These are phyloP conservation scores for Eumeta japonica DNA, from an alignment of 1,140 invertebrate genomes.

Conservation along the genomic window DNA sequence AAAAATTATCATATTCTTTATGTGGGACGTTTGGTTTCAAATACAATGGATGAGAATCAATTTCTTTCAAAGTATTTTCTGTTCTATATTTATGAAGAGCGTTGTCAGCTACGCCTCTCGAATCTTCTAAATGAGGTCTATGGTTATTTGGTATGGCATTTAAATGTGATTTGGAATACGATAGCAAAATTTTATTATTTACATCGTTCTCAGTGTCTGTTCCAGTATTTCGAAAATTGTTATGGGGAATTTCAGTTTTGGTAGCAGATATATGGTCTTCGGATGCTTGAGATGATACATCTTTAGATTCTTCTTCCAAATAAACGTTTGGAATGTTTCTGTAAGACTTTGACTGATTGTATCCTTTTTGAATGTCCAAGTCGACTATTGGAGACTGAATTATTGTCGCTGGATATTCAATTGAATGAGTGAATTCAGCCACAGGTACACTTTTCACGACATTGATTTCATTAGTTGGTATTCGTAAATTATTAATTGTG, in stretches of 20 bases:
- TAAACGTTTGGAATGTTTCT: slow-evolving; percentile 37
- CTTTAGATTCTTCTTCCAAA: slow-evolving; percentile 31
- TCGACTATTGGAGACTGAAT: slow-evolving; percentile 66
- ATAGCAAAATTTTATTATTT: slow-evolving; percentile 26
- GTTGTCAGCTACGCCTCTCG: slow-evolving; percentile 42
- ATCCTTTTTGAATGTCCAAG: slow-evolving; percentile 38
- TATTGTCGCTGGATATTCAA: slow-evolving; percentile 65
- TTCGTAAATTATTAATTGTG: slow-evolving; percentile 23
- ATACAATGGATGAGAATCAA: slow-evolving; percentile 54
- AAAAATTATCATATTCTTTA: slow-evolving; percentile 46
- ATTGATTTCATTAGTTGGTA: slow-evolving; percentile 43
- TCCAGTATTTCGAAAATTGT: slow-evolving; percentile 46
- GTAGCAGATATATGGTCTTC: slow-evolving; percentile 42
- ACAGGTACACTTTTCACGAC: slow-evolving; percentile 62
- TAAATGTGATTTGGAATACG: slow-evolving; percentile 21
- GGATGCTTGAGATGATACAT: slow-evolving; percentile 49
- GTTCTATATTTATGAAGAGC: slow-evolving; percentile 44
- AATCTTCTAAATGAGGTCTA: slow-evolving; percentile 35
- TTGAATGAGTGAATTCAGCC: slow-evolving; percentile 62
- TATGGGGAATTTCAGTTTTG: slow-evolving; percentile 22
- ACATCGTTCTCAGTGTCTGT: slow-evolving; percentile 32
- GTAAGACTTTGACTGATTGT: slow-evolving; percentile 35
- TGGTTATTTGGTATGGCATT: slow-evolving; percentile 25
- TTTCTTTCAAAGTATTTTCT: slow-evolving; percentile 46
- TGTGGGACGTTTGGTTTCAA: slow-evolving; percentile 51